A percentile compares a stretch with the other conserved stretches of the same genome.
phyloP scores from a whole-genome alignment of 2,888 invertebrate species.

The Syrista parreyssii region DNA sequence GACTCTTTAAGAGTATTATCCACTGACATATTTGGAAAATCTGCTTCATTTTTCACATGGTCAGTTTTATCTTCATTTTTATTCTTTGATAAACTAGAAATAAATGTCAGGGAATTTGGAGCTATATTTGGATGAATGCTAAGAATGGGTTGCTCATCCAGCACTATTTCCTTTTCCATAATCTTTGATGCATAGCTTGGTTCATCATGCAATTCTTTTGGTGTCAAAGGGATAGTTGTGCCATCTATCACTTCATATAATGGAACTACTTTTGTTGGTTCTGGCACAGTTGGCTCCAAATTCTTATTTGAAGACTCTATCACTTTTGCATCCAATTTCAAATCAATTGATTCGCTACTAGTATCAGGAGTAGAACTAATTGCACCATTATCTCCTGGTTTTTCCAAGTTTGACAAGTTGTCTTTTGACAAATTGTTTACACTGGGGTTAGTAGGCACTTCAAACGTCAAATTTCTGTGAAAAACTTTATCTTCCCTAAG shows the following conservation, averaged over 20 bases:
- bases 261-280: constrained; percentile 26
- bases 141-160: constrained; percentile 36
- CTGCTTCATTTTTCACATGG: background rate
- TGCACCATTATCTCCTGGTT: constrained; percentile 5
- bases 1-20: background rate
- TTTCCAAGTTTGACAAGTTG: background rate
- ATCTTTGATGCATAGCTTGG: constrained; percentile 32
- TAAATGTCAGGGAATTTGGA: constrained; percentile 16
- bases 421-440: constrained; percentile 2
- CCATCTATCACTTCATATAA: constrained; percentile 73
- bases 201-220: constrained; percentile 26
- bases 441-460: constrained; percentile 65
- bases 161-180: constrained; percentile 6
- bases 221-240: constrained; percentile 68
- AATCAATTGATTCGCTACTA: background rate
- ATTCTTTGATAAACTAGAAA: background rate
- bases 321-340: background rate
- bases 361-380: background rate
- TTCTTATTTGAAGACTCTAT: background rate
- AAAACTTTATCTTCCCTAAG: constrained; percentile 73
- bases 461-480: constrained; percentile 59
- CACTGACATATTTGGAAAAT: background rate
- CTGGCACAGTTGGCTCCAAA: constrained; percentile 2
- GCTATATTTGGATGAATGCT: constrained; percentile 41
- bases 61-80: background rate